Conservation (phyloP, 2,113 vertebrate species). For the Tachycineta bicolor region DNA sequence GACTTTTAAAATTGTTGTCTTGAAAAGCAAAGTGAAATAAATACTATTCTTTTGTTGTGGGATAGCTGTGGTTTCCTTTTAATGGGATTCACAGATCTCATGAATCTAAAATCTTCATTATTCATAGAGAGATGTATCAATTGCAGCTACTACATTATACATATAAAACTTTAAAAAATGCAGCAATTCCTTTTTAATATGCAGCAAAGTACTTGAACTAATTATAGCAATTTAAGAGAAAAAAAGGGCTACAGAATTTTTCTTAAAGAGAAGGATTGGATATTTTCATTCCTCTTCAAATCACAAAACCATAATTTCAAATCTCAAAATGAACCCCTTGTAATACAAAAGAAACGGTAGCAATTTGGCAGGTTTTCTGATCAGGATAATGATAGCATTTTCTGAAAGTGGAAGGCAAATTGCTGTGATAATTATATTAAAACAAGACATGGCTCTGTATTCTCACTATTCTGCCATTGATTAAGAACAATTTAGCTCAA, state of each 20-base stretch:
- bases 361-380: slow-evolving; percentile 66
- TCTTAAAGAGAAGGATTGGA: slow-evolving; percentile 19
- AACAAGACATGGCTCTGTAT: slow-evolving; percentile 31
- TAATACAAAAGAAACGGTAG: slow-evolving; percentile 46
- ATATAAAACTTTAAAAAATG: slow-evolving; percentile 34
- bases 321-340: slow-evolving; percentile 54
- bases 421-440: slow-evolving; percentile 63
- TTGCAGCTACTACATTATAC: slow-evolving; percentile 18
- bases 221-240: slow-evolving; percentile 65
- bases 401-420: slow-evolving; percentile 64
- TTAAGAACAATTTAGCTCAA: not conserved
- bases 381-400: slow-evolving; percentile 59
- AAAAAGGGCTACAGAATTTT: slow-evolving; percentile 20
- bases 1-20: slow-evolving; percentile 42
- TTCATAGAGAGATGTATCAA: slow-evolving; percentile 1
- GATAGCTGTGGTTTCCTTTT: slow-evolving; percentile 30
- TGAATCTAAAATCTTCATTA: slow-evolving; percentile 49
- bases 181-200: slow-evolving; percentile 44
- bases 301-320: slow-evolving; percentile 54
- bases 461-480: not conserved
- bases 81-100: slow-evolving; percentile 32
- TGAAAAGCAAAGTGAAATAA: slow-evolving; percentile 48
- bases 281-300: slow-evolving; percentile 58
- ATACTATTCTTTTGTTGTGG: slow-evolving; percentile 12
- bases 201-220: slow-evolving; percentile 41